A percentile compares a stretch with the other conserved stretches of the same genome.
Evolutionary conservation across 2,113 vertebrate species (phyloP).

Genomic region (Chloropsis cyanopogon): DNA sequence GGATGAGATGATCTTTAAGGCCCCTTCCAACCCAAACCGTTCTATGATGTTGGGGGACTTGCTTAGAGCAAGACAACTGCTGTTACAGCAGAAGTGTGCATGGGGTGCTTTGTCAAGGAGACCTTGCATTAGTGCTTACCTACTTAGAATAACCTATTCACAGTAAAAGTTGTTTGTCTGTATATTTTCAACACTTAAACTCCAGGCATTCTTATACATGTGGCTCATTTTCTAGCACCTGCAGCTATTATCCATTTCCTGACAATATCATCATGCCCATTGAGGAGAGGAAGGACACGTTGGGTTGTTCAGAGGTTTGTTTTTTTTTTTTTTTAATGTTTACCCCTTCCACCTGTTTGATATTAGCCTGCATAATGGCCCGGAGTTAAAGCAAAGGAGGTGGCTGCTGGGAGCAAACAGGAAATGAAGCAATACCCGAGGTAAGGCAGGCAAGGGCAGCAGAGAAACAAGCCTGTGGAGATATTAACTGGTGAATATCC

Average conservation of each 20-base stretch:
- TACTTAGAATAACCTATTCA: not conserved
- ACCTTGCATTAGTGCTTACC: not conserved
- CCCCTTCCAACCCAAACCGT: not conserved
- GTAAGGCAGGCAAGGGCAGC: not conserved
- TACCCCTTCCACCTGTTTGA: slow-evolving; percentile 47
- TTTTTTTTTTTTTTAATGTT: not conserved
- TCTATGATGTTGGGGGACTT: fast-evolving
- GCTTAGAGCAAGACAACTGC: fast-evolving
- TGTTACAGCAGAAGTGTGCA: not conserved
- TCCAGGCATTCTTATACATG: not conserved
- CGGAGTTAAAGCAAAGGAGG: not conserved
- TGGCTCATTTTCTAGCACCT: slow-evolving; percentile 20
- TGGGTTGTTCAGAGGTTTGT: not conserved
- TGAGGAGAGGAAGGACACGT: slow-evolving; percentile 39
- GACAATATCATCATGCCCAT: slow-evolving; percentile 6
- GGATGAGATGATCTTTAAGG: not conserved
- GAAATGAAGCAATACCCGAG: slow-evolving; percentile 13
- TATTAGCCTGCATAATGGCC: not conserved
- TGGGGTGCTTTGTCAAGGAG: not conserved
- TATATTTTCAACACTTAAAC: not conserved
- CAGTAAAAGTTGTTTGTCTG: not conserved
- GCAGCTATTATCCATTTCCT: slow-evolving; percentile 56
- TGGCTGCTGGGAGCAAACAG: slow-evolving; percentile 16
- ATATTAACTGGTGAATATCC: not conserved
- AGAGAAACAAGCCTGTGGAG: not conserved